Conservation (phyloP, 2,113 vertebrate species). For the Xiphias gladius region DNA sequence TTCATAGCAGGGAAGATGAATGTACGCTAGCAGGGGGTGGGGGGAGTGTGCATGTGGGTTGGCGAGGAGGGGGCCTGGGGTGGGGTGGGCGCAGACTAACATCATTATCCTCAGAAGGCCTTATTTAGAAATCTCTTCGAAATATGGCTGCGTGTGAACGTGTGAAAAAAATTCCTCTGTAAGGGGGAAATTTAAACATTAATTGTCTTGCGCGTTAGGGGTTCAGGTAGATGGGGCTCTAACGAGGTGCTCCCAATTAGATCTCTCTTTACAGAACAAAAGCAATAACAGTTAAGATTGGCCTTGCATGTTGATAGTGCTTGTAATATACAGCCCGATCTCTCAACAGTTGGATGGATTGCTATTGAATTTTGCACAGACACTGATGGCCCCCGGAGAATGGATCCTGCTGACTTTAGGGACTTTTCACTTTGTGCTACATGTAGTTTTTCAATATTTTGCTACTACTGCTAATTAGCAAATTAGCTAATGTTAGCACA, state of each 20-base stretch:
- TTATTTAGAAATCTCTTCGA: constrained; percentile 55
- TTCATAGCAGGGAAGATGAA: constrained; percentile 33
- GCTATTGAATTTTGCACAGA: not conserved
- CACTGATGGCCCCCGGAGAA: not conserved
- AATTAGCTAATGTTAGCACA: not conserved
- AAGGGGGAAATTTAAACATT: constrained; percentile 44
- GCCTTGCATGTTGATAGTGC: not conserved
- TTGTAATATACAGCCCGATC: not conserved
- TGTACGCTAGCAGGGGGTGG: constrained; percentile 11
- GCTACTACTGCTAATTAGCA: not conserved
- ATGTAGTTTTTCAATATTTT: not conserved
- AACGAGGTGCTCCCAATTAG: constrained; percentile 1
- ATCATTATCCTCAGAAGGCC: constrained; percentile 56
- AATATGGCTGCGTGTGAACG: constrained; percentile 45
- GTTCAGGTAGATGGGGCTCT: constrained; percentile 54
- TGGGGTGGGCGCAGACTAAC: constrained; percentile 40
- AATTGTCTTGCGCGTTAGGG: constrained; percentile 42
- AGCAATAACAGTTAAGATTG: not conserved
- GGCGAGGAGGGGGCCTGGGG: too few relatives aligned
- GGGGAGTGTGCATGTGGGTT: too few relatives aligned
- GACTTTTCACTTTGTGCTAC: not conserved
- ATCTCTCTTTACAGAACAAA: not conserved
- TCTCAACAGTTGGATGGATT: not conserved
- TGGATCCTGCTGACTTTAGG: not conserved
- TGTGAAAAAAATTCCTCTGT: constrained; percentile 34